Evolutionary conservation across 2,797 vertebrate genomes (phyloP).

Genomic region (Xenops minutus): DNA sequence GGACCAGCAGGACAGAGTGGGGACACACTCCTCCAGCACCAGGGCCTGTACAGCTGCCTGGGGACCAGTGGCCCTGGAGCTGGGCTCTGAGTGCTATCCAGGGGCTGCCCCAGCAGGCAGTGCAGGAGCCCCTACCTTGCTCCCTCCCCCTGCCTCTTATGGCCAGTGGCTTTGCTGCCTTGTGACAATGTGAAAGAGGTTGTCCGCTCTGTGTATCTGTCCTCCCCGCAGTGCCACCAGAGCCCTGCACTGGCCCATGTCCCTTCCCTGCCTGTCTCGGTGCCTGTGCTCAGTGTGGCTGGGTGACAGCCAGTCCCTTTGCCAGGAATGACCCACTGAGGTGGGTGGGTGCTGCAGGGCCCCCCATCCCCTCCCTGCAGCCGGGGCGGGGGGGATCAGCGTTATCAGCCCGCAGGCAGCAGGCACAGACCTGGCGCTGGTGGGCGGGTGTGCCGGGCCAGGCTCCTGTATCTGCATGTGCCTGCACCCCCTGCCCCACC

Average conservation of each 20-base stretch:
- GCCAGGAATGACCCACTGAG: not conserved
- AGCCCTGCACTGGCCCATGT: not conserved
- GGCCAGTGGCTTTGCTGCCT: not conserved
- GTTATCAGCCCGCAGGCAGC: not conserved
- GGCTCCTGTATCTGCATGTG: slow-evolving; percentile 31
- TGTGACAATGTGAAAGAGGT: not conserved
- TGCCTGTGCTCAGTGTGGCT: not conserved
- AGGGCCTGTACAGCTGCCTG: not conserved
- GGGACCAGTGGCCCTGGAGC: not conserved
- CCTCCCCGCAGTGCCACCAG: not conserved
- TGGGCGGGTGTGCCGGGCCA: not conserved
- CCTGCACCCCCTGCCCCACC: not conserved
- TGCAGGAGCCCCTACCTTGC: not conserved
- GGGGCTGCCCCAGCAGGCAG: not conserved
- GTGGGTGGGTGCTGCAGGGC: not conserved
- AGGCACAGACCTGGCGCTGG: not conserved
- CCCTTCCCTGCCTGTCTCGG: not conserved
- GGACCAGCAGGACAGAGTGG: not conserved
- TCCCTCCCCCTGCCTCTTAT: fast-evolving
- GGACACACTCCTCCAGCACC: not conserved
- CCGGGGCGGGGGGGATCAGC: fast-evolving
- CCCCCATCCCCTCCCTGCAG: not conserved
- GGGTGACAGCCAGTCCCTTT: not conserved
- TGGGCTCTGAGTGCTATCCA: fast-evolving
- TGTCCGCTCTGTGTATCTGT: not conserved